Percentiles rank a stretch among this genome's conserved stretches.
Conservation (phyloP, 2,888 invertebrate genomes). For the Nematopogon swammerdamellus region DNA sequence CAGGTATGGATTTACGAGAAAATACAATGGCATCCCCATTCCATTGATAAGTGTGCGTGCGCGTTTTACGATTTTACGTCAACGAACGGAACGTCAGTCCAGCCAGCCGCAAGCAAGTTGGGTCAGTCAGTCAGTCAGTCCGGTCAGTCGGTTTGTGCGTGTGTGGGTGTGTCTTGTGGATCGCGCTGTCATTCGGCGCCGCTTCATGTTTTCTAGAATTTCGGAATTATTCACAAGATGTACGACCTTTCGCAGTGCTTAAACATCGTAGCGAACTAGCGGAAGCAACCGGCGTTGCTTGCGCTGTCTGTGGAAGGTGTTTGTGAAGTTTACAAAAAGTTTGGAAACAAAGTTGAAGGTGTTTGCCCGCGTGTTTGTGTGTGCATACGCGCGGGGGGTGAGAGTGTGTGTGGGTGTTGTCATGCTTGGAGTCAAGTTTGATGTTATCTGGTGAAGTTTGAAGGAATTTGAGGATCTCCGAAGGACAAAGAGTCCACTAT, state of each 20-base stretch:
- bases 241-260: neutral
- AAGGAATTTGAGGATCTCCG: conserved; percentile 13
- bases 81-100: no score
- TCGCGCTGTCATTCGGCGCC: neutral
- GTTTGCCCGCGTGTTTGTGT: conserved; percentile 30
- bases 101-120: no score
- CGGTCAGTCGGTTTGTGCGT: neutral
- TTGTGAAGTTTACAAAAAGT: conserved; percentile 14
- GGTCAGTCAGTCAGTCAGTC: no score
- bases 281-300: neutral
- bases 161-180: neutral
- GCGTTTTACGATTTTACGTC: no score
- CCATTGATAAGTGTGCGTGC: no score
- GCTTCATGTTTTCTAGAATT: neutral
- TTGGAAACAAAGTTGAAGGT: conserved; percentile 21
- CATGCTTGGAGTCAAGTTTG: conserved; percentile 38
- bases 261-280: neutral
- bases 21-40: no score
- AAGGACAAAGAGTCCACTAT: conserved; percentile 18
- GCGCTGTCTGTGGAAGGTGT: neutral
- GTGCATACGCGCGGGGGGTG: conserved; percentile 4
- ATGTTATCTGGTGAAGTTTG: conserved; percentile 25
- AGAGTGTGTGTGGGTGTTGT: conserved; percentile 29
- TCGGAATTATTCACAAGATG: neutral
- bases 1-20: no score